A percentile compares a stretch with the other conserved stretches of the same genome.
Conservation (phyloP, 2,888 invertebrate genomes). For the Diloba caeruleocephala region DNA sequence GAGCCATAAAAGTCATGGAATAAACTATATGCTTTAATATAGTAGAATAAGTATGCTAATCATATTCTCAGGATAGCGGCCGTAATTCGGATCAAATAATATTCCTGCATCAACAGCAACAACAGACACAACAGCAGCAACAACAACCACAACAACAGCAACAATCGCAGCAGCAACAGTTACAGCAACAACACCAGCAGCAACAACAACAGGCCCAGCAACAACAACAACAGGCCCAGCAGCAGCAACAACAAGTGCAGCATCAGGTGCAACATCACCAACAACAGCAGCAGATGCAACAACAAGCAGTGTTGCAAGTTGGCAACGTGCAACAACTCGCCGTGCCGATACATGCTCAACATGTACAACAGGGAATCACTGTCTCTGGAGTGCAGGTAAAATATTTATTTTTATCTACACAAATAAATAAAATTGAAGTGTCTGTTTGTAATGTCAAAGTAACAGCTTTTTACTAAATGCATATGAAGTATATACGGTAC, state of each 20-base stretch:
- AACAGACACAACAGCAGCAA: slow-evolving; percentile 16
- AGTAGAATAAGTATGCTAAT: not conserved
- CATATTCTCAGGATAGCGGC: slow-evolving; percentile 30
- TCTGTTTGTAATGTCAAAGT: too few relatives aligned
- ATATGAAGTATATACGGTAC: too few relatives aligned
- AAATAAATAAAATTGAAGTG: too few relatives aligned
- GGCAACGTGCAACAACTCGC: slow-evolving; percentile 82
- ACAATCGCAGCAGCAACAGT: slow-evolving; percentile 16
- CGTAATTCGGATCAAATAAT: slow-evolving; percentile 42
- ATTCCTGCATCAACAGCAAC: slow-evolving; percentile 35
- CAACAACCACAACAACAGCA: slow-evolving; percentile 33
- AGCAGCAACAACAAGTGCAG: slow-evolving; percentile 61
- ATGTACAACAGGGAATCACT: slow-evolving; percentile 73
- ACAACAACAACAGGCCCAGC: slow-evolving; percentile 63
- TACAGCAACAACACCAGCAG: slow-evolving; percentile 41
- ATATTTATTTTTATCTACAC: not conserved
- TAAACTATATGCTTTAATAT: too few relatives aligned
- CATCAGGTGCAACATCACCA: slow-evolving; percentile 61
- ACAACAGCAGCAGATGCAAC: slow-evolving; percentile 67
- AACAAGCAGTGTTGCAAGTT: slow-evolving; percentile 81
- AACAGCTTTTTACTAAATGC: too few relatives aligned
- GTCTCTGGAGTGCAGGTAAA: slow-evolving; percentile 72
- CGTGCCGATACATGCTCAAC: slow-evolving; percentile 79
- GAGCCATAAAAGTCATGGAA: too few relatives aligned
- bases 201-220: slow-evolving; percentile 55